Evolutionary conservation across 1,140 invertebrate genomes (phyloP).

Genomic region (Acromyrmex heyeri): DNA sequence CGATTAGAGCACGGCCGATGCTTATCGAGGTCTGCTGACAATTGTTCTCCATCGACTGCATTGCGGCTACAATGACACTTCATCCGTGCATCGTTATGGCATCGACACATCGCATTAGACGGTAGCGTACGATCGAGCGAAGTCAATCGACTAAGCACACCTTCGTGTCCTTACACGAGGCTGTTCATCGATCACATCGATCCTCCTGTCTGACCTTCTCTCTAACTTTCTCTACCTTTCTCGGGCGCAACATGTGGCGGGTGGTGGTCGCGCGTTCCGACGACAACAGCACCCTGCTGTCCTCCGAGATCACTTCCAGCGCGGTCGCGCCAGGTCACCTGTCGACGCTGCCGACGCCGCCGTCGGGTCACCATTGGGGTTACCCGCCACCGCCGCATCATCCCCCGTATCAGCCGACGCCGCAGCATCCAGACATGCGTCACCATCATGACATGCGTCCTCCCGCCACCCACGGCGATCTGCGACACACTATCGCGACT

Average conservation of each 20-base stretch:
- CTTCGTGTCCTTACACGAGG: too few relatives aligned
- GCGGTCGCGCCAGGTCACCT: constrained; percentile 78
- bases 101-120: neutral
- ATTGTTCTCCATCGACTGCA: neutral
- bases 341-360: constrained; percentile 76
- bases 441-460: constrained; percentile 80
- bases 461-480: constrained; percentile 69
- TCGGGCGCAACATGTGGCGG: constrained; percentile 84
- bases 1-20: neutral
- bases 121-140: constrained; percentile 28
- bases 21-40: neutral
- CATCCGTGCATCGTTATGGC: constrained; percentile 22
- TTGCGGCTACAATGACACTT: constrained; percentile 40
- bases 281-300: constrained; percentile 84
- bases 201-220: neutral
- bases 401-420: constrained; percentile 71
- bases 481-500: constrained; percentile 35
- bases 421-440: constrained; percentile 75
- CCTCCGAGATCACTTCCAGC: constrained; percentile 82
- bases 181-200: neutral
- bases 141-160: neutral
- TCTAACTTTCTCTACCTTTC: neutral
- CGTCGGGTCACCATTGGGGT: constrained; percentile 82
- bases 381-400: constrained; percentile 81
- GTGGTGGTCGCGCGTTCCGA: constrained; percentile 86